Evolutionary conservation across 2,888 invertebrate species (phyloP).

Genomic region (Drosophila histrio): DNA sequence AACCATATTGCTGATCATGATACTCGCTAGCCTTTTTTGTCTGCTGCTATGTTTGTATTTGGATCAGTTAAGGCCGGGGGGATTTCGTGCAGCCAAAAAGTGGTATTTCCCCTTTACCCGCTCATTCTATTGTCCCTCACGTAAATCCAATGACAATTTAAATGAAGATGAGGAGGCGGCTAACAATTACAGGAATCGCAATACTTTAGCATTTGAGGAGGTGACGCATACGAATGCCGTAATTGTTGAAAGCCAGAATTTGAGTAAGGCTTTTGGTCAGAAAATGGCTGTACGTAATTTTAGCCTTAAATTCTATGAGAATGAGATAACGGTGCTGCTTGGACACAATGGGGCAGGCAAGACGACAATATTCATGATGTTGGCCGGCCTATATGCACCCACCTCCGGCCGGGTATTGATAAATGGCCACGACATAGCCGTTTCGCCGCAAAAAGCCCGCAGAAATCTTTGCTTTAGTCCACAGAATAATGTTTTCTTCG

Average conservation of each 20-base stretch:
- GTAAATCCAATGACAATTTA: fast-evolving
- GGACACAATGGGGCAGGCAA: slow-evolving; percentile 94
- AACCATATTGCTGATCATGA: slow-evolving; percentile 88
- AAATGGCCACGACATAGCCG: slow-evolving; percentile 88
- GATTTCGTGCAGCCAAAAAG: slow-evolving; percentile 90
- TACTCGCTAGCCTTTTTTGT: slow-evolving; percentile 84
- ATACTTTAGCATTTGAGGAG: slow-evolving; percentile 13
- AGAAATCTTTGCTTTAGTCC: slow-evolving; percentile 90
- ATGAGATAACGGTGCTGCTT: slow-evolving; percentile 92
- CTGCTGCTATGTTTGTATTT: slow-evolving; percentile 91
- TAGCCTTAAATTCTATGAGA: slow-evolving; percentile 91
- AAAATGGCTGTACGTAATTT: slow-evolving; percentile 87
- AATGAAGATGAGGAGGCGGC: background rate
- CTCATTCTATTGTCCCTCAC: slow-evolving; percentile 85
- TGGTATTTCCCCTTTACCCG: slow-evolving; percentile 91
- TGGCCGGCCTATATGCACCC: slow-evolving; percentile 90
- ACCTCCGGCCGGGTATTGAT: slow-evolving; percentile 88
- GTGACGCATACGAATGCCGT: slow-evolving; percentile 79
- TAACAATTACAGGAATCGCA: background rate
- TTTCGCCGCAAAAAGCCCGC: slow-evolving; percentile 86
- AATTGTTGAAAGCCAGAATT: slow-evolving; percentile 85
- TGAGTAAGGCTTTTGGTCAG: slow-evolving; percentile 86
- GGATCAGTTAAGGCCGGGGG: slow-evolving; percentile 93
- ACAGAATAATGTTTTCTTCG: slow-evolving; percentile 93
- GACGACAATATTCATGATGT: slow-evolving; percentile 95